Percentiles rank a stretch among this genome's conserved stretches.
phyloP scores from a whole-genome alignment of 2,888 invertebrate species.

The Bellardia pandia region DNA sequence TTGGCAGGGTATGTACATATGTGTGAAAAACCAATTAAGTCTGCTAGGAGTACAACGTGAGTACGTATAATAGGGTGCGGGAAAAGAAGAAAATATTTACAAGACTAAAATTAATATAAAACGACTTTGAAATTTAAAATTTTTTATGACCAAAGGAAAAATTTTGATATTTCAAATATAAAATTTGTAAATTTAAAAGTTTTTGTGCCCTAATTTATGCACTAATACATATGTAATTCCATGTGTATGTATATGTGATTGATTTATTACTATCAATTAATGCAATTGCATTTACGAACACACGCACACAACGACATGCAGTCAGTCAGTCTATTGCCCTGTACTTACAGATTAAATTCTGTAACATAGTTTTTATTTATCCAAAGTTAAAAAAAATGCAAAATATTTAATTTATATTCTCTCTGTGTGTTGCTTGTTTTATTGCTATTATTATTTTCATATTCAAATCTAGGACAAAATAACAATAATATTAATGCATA shows the following conservation, averaged over 20 bases:
- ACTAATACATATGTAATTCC: not conserved
- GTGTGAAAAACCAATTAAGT: constrained; percentile 1
- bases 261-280: constrained; percentile 23
- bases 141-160: too few relatives aligned
- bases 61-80: not conserved
- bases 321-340: not conserved
- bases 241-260: not conserved
- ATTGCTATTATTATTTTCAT: not conserved
- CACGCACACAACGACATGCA: not conserved
- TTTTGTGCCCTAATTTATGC: not conserved
- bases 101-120: not conserved
- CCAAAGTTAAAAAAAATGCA: not conserved
- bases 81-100: not conserved
- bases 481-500: constrained; percentile 11
- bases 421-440: not conserved
- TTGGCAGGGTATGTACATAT: too few relatives aligned
- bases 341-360: not conserved
- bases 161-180: too few relatives aligned
- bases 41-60: not conserved
- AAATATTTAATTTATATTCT: constrained; percentile 17
- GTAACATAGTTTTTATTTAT: not conserved
- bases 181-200: not conserved
- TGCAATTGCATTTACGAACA: not conserved
- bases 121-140: too few relatives aligned
- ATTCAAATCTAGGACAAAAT: constrained; percentile 10